Evolutionary conservation across 2,797 vertebrate species (phyloP).

Genomic region (Sebastes hopkinsi): DNA sequence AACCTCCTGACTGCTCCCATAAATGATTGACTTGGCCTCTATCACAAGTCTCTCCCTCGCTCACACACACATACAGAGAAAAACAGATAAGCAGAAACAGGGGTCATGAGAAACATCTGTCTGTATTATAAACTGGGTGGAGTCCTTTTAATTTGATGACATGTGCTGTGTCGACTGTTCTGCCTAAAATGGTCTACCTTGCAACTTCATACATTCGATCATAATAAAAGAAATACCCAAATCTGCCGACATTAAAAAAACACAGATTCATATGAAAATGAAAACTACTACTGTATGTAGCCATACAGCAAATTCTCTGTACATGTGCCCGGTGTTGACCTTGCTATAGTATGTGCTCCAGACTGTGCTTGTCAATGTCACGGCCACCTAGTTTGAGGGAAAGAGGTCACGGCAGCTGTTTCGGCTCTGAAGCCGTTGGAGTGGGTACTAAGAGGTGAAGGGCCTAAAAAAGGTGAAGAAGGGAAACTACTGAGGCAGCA

Average conservation of each 20-base stretch:
- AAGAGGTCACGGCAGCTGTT: slow-evolving; percentile 43
- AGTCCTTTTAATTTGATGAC: slow-evolving; percentile 52
- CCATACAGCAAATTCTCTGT: background rate
- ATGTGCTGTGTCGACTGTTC: slow-evolving; percentile 15
- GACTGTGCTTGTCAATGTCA: slow-evolving; percentile 61
- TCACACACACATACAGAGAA: slow-evolving; percentile 19
- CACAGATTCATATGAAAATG: background rate
- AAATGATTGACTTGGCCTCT: slow-evolving; percentile 83
- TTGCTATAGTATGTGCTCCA: slow-evolving; percentile 22
- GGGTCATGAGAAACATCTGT: slow-evolving; percentile 73
- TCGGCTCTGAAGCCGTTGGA: slow-evolving; percentile 2
- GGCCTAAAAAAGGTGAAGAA: background rate
- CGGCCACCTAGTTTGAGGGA: slow-evolving; percentile 42
- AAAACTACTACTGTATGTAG: background rate
- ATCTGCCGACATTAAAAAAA: background rate
- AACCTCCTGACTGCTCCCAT: slow-evolving; percentile 67
- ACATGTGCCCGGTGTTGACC: slow-evolving; percentile 21
- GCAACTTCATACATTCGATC: background rate
- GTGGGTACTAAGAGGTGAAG: background rate
- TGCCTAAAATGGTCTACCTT: background rate
- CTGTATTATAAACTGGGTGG: slow-evolving; percentile 59
- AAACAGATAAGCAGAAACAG: slow-evolving; percentile 66
- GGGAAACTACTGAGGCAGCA: background rate
- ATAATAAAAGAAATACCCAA: background rate
- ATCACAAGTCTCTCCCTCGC: slow-evolving; percentile 57